Conservation (phyloP, 2,888 invertebrate genomes). For the Polyommatus iphigenia region DNA sequence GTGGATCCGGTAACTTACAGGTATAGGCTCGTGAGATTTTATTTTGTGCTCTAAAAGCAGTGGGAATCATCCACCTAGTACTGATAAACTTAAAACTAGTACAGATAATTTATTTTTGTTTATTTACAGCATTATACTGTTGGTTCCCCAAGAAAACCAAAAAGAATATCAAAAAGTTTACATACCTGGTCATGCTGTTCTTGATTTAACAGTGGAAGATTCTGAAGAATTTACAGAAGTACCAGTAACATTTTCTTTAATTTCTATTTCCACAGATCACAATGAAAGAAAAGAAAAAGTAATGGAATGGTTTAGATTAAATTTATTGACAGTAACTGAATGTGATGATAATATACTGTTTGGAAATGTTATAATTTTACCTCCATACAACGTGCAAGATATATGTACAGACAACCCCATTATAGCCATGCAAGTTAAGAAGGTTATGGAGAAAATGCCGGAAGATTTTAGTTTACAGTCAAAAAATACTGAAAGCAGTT, state of each 20-base stretch:
- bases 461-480: conserved; percentile 47
- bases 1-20: conserved; percentile 14
- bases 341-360: conserved; percentile 57
- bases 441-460: conserved; percentile 63
- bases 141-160: conserved; percentile 49
- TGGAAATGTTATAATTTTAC: conserved; percentile 58
- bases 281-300: conserved; percentile 52
- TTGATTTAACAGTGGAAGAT: conserved; percentile 48
- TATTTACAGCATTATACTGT: conserved; percentile 63
- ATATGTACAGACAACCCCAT: conserved; percentile 66
- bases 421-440: conserved; percentile 59
- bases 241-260: conserved; percentile 41
- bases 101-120: background rate
- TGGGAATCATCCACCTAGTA: too few species aligned
- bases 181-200: conserved; percentile 64
- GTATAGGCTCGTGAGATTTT: background rate
- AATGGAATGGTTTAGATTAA: conserved; percentile 61
- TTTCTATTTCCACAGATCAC: conserved; percentile 44
- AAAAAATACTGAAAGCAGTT: conserved; percentile 2
- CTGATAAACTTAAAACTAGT: background rate
- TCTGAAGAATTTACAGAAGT: conserved; percentile 42
- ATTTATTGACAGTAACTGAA: conserved; percentile 59
- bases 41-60: background rate
- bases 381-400: conserved; percentile 58
- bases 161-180: conserved; percentile 49